Evolutionary conservation across 2,113 vertebrate species (phyloP).

Genomic region (Nerophis ophidion): DNA sequence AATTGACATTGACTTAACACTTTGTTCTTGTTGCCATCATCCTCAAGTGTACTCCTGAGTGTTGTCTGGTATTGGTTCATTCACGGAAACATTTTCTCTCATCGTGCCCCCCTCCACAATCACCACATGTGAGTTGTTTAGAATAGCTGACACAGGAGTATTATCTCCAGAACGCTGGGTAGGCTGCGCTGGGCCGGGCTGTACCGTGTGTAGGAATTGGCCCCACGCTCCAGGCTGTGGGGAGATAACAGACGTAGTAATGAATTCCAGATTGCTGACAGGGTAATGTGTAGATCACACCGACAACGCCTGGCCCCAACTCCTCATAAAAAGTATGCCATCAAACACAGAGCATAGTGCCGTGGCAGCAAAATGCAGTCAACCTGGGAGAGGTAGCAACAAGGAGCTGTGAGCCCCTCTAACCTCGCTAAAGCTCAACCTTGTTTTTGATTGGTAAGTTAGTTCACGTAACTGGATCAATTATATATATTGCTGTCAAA

Average conservation of each 20-base stretch:
- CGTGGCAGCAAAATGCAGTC: conserved; percentile 62
- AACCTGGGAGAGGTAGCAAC: conserved; percentile 46
- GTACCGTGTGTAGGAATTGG: conserved; percentile 71
- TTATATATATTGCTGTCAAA: conserved; percentile 32
- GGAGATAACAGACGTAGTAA: conserved; percentile 81
- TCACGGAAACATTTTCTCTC: conserved; percentile 49
- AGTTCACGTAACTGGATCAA: conserved; percentile 44
- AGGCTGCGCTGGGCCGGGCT: conserved; percentile 61
- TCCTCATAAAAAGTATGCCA: conserved; percentile 57
- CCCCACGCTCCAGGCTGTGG: conserved; percentile 65
- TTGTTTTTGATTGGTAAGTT: conserved; percentile 46
- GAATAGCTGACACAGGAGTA: conserved; percentile 79
- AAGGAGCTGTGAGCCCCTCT: conserved; percentile 34
- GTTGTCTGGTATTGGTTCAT: conserved; percentile 56
- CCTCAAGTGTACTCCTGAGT: conserved; percentile 51
- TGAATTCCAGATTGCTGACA: conserved; percentile 85
- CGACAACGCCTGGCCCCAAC: conserved; percentile 53
- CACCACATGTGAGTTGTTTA: conserved; percentile 65
- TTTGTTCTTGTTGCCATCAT: background rate
- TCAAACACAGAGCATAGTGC: conserved; percentile 55
- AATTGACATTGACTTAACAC: no score
- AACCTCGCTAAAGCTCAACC: conserved; percentile 20
- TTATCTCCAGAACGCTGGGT: conserved; percentile 52
- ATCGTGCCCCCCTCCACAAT: conserved; percentile 44
- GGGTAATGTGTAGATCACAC: conserved; percentile 60